phyloP scores from a whole-genome alignment of 2,888 invertebrate species.

The Mayetiola destructor region DNA sequence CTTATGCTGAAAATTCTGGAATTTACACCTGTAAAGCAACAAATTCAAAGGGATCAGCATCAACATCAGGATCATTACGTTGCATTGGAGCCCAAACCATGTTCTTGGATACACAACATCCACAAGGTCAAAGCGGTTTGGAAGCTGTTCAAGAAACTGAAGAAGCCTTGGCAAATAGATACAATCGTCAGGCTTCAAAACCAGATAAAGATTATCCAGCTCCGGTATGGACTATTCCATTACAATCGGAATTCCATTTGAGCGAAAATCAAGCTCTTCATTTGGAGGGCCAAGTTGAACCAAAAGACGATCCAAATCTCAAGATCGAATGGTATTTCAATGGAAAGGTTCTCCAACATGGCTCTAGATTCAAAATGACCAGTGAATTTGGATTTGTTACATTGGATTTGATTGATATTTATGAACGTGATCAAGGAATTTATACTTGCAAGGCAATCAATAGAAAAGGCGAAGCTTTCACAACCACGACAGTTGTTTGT shows the following conservation, averaged over 20 bases:
- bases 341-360: constrained; percentile 73
- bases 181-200: constrained; percentile 49
- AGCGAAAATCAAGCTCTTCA: constrained; percentile 75
- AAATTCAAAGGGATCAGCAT: constrained; percentile 76
- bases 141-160: constrained; percentile 84
- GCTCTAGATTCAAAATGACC: constrained; percentile 79
- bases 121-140: constrained; percentile 80
- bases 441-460: constrained; percentile 86
- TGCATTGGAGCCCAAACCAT: constrained; percentile 68
- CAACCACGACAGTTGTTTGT: constrained; percentile 77
- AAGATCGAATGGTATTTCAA: constrained; percentile 92
- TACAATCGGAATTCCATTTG: constrained; percentile 64
- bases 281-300: constrained; percentile 88
- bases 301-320: constrained; percentile 79
- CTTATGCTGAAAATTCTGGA: constrained; percentile 85
- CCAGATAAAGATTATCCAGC: constrained; percentile 68
- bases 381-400: constrained; percentile 95
- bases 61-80: constrained; percentile 75
- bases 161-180: constrained; percentile 58
- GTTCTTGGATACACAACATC: constrained; percentile 83
- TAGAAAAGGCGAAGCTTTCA: constrained; percentile 79
- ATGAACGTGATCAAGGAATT: constrained; percentile 85
- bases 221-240: constrained; percentile 73
- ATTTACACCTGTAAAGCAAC: constrained; percentile 81
- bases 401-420: constrained; percentile 79